These are phyloP conservation scores for Cnemophilus loriae DNA, from an alignment of 2,113 vertebrate genomes.

Conservation along the genomic window DNA sequence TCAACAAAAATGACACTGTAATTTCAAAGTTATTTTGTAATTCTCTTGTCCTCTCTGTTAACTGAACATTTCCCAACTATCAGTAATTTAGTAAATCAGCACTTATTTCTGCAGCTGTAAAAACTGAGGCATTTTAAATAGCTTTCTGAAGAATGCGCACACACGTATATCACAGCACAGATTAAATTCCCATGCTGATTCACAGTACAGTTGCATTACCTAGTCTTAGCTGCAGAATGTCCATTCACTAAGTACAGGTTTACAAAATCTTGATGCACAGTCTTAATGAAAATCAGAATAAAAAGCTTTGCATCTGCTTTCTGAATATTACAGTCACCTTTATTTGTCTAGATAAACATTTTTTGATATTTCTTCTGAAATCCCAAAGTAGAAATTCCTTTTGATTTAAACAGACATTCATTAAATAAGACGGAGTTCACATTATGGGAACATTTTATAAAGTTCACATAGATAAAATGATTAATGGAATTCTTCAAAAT, in stretches of 20 bases:
- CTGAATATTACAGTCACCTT: neutral
- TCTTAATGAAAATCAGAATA: neutral
- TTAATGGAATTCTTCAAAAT: neutral
- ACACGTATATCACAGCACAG: accelerated
- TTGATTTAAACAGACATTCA: neutral
- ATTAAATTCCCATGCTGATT: neutral
- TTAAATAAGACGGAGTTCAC: neutral
- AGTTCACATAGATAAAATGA: neutral
- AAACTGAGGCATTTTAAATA: neutral
- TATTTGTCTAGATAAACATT: neutral
- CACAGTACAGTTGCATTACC: neutral
- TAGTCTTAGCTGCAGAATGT: neutral
- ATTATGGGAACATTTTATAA: neutral
- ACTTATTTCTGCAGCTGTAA: neutral
- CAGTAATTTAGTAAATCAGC: neutral
- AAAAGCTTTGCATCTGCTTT: neutral
- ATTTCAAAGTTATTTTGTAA: neutral
- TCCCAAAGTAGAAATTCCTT: neutral
- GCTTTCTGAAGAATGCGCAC: neutral
- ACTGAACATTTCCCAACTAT: neutral
- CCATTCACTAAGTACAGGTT: neutral
- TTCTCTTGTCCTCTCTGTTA: neutral
- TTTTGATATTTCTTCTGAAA: neutral
- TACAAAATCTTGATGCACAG: neutral
- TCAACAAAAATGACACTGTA: neutral